Percentiles rank a stretch among this genome's conserved stretches.
These are phyloP conservation scores for Dryas iulia DNA, from an alignment of 1,140 invertebrate genomes.

Conservation along the genomic window DNA sequence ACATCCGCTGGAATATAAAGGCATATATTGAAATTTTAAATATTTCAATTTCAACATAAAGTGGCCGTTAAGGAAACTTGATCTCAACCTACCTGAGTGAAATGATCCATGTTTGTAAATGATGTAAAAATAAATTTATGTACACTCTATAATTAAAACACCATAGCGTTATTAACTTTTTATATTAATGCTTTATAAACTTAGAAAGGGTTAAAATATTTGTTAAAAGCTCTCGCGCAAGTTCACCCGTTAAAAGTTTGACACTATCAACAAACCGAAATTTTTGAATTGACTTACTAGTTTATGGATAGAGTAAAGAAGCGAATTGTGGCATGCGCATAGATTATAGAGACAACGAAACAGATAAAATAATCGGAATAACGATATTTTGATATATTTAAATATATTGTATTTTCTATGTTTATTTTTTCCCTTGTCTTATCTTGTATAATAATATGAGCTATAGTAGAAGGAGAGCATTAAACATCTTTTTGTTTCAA, in stretches of 20 bases:
- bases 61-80: slow-evolving; percentile 37
- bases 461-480: too few species aligned
- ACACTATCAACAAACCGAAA: slow-evolving; percentile 64
- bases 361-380: background rate
- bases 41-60: slow-evolving; percentile 18
- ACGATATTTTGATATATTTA: too few species aligned
- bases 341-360: background rate
- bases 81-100: slow-evolving; percentile 72
- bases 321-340: background rate
- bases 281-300: slow-evolving; percentile 49
- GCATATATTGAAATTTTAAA: background rate
- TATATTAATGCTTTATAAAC: background rate
- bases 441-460: too few species aligned
- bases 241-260: slow-evolving; percentile 54
- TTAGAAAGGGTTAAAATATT: slow-evolving; percentile 19
- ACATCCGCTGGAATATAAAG: slow-evolving; percentile 68
- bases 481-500: too few species aligned
- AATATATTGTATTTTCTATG: too few species aligned
- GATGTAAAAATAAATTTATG: slow-evolving; percentile 20
- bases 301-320: slow-evolving; percentile 23
- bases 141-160: slow-evolving; percentile 30
- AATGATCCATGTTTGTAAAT: slow-evolving; percentile 66
- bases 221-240: slow-evolving; percentile 24
- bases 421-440: too few species aligned
- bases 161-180: slow-evolving; percentile 21